Base-by-base conservation (phyloP, 2,113 vertebrate genomes). In the Oncorhynchus masou region DNA sequence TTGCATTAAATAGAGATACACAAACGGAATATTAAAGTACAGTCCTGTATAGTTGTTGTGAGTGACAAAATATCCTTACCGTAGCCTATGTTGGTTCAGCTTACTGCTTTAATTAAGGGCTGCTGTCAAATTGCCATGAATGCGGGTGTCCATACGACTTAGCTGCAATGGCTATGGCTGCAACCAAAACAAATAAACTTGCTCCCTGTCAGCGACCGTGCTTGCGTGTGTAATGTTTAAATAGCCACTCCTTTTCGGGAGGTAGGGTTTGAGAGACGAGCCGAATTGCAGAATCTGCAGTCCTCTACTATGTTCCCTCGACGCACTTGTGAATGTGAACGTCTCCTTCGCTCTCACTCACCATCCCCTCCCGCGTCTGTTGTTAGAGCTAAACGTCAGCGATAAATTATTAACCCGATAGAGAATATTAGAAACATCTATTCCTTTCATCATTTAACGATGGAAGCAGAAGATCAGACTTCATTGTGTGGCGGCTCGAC, bases 171-270 rank as follows among this genome's bases (percentile, higher is more conserved):
- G 74, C 70, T 48, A 27, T 49, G 57, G 16, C 69, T 79, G 71
- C 74, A 75, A 49, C 27, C 76, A 79, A 84, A 85, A 76, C 81
- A 82, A 76, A 82, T 77, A 9, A 78, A 77, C 68, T 74, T 62
- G 29, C 76, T 67, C 74, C 78, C 64, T 60, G 31, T 39, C 74
- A 48, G 70, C 49, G 34, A 54, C 39, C 74, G 69, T 45, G 31
- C 69, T 57, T 66, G 75, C 77, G 51, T 70, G 68, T 34, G 81
- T 77, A 70, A 77, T 64, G 81, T 49, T 75, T 67, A 79, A 77
- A 79, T 74, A 86, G 87, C 88, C 90, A 88, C 92, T 89, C 91
- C 91, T 91, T 85, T 87, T 22, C 77, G 20, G 81, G 74, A 86
- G 78, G 84, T 88, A 81, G 87, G 83, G 76, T 73, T 73, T 64